Evolutionary conservation across 2,113 vertebrate genomes (phyloP).

Genomic region (Platysternon megacephalum): DNA sequence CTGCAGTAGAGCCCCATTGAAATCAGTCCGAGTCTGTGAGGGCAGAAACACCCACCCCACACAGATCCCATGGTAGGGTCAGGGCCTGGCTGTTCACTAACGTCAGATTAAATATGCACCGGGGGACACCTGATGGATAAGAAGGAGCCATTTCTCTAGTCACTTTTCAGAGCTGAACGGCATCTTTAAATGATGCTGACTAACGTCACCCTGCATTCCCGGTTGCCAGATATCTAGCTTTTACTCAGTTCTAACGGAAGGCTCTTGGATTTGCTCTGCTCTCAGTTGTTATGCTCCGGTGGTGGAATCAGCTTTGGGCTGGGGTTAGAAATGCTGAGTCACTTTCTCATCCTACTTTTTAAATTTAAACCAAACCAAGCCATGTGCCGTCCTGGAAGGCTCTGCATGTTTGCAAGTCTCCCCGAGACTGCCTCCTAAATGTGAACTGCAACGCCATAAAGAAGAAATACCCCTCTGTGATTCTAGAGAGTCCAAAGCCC

Average conservation of each 20-base stretch:
- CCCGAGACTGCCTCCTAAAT: rapidly evolving
- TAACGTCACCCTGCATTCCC: neutral
- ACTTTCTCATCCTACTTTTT: neutral
- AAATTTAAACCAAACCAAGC: neutral
- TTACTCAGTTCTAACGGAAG: slow-evolving; percentile 25
- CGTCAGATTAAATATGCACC: neutral
- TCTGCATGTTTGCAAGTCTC: neutral
- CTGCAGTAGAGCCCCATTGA: neutral
- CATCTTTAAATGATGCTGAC: neutral
- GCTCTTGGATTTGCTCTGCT: slow-evolving; percentile 44
- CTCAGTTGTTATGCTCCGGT: neutral
- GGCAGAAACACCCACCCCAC: rapidly evolving
- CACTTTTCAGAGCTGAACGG: neutral
- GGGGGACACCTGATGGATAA: neutral
- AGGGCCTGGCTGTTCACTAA: neutral
- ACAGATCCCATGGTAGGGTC: neutral
- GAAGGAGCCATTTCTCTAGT: neutral
- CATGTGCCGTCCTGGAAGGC: neutral
- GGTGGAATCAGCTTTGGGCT: slow-evolving; percentile 17
- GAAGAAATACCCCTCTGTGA: neutral
- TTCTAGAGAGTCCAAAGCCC: neutral
- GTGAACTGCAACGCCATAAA: neutral
- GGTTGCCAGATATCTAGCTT: slow-evolving; percentile 50
- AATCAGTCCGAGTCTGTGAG: neutral
- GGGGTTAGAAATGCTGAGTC: neutral